A percentile compares a stretch with the other conserved stretches of the same genome.
These are phyloP conservation scores for Sicus ferrugineus DNA, from an alignment of 2,888 invertebrate species.

Conservation along the genomic window DNA sequence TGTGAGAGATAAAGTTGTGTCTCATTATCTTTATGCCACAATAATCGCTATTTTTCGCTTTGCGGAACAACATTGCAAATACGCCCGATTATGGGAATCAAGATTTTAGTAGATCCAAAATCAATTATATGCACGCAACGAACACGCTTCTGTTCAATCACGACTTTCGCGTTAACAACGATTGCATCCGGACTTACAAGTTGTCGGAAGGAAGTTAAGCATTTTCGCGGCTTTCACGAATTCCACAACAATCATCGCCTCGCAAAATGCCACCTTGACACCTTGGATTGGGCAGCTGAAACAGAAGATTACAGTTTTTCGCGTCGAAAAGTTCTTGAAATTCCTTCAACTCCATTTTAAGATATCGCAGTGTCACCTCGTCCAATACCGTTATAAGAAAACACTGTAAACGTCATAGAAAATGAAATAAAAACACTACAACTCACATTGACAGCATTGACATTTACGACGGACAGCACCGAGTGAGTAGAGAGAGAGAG, in stretches of 20 bases:
- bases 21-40: too few species aligned
- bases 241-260: neutral
- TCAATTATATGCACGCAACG: neutral
- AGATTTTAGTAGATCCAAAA: too few species aligned
- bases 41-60: too few species aligned
- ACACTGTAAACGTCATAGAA: neutral
- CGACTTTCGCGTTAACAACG: too few species aligned
- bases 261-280: conserved; percentile 12
- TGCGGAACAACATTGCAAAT: too few species aligned
- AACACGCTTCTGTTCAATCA: neutral
- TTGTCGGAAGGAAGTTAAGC: neutral
- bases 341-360: neutral
- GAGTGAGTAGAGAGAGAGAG: too few species aligned
- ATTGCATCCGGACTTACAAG: neutral
- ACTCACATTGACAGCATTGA: neutral
- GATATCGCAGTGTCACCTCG: too few species aligned
- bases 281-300: neutral
- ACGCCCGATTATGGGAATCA: too few species aligned
- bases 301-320: neutral
- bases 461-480: too few species aligned
- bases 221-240: neutral
- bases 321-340: neutral
- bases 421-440: too few species aligned
- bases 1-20: too few species aligned
- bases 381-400: neutral